phyloP scores from a whole-genome alignment of 1,140 invertebrate genomes.

The Pseudomyrmex pallidus region DNA sequence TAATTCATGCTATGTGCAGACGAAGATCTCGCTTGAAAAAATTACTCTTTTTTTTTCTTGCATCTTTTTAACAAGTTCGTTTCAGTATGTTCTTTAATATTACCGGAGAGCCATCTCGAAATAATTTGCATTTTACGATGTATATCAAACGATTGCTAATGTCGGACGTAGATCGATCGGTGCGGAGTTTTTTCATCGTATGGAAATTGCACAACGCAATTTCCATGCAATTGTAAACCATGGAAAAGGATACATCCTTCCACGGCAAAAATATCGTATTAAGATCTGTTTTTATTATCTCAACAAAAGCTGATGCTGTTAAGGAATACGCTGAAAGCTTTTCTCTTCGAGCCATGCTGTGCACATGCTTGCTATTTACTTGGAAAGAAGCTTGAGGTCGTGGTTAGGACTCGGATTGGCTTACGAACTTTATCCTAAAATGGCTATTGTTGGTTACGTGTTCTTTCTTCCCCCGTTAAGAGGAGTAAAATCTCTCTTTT shows the following conservation, averaged over 20 bases:
- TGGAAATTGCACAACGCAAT: constrained; percentile 5
- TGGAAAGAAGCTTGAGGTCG: constrained; percentile 69
- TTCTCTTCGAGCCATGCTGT: constrained; percentile 77
- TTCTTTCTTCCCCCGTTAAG: not conserved
- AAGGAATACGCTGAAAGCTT: constrained; percentile 71
- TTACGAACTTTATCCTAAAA: constrained; percentile 21
- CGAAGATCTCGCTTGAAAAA: not conserved
- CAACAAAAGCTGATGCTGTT: constrained; percentile 67
- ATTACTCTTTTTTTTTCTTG: not conserved
- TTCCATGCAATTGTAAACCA: constrained; percentile 11
- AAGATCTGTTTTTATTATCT: constrained; percentile 16
- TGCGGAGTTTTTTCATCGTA: constrained; percentile 13
- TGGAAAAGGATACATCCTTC: not conserved
- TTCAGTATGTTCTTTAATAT: not conserved
- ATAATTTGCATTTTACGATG: not conserved
- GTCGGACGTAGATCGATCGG: constrained; percentile 23
- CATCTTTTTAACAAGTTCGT: not conserved
- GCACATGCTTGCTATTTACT: constrained; percentile 78
- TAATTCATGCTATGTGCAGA: not conserved
- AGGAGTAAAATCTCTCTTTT: not conserved
- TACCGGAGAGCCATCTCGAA: not conserved
- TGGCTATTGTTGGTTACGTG: not conserved
- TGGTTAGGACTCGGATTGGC: constrained; percentile 62
- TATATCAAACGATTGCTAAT: not conserved
- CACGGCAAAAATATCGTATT: constrained; percentile 12